These are phyloP conservation scores for Sarcophaga rosellei DNA, from an alignment of 2,888 invertebrate species.

Conservation along the genomic window DNA sequence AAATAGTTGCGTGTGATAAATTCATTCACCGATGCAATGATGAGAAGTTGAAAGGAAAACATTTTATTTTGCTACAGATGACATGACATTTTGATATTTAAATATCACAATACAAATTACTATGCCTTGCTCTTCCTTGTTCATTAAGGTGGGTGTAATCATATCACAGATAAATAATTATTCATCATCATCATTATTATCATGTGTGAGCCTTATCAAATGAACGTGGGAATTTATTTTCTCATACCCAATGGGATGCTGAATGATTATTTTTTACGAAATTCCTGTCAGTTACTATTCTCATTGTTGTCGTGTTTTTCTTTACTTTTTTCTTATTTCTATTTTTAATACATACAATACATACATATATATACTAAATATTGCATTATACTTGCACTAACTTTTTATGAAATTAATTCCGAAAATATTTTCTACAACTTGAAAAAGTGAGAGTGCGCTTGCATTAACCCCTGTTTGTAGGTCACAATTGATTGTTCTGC, in stretches of 20 bases:
- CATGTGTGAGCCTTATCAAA: constrained; percentile 28
- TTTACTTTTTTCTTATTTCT: constrained; percentile 29
- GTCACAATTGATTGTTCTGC: no score
- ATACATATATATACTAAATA: constrained; percentile 47
- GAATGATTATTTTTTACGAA: background rate
- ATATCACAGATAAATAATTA: constrained; percentile 36
- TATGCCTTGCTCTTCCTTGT: constrained; percentile 7
- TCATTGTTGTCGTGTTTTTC: background rate
- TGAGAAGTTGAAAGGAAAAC: constrained; percentile 58
- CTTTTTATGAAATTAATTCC: constrained; percentile 4
- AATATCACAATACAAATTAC: constrained; percentile 32
- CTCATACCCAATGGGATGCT: constrained; percentile 29
- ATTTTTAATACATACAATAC: no score
- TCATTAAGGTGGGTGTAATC: constrained; percentile 60
- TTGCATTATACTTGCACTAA: background rate
- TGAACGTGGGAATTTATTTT: constrained; percentile 74
- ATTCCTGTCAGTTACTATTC: background rate
- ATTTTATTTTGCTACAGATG: constrained; percentile 74
- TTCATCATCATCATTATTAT: constrained; percentile 34
- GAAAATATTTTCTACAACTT: background rate
- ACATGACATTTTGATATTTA: constrained; percentile 77
- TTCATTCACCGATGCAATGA: constrained; percentile 69
- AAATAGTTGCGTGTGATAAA: constrained; percentile 72
- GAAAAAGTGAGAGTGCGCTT: no score
- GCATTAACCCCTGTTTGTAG: no score